A percentile compares a stretch with the other conserved stretches of the same genome.
Evolutionary conservation across 2,113 vertebrate species (phyloP).

Genomic region (Hydrochoerus hydrochaeris): DNA sequence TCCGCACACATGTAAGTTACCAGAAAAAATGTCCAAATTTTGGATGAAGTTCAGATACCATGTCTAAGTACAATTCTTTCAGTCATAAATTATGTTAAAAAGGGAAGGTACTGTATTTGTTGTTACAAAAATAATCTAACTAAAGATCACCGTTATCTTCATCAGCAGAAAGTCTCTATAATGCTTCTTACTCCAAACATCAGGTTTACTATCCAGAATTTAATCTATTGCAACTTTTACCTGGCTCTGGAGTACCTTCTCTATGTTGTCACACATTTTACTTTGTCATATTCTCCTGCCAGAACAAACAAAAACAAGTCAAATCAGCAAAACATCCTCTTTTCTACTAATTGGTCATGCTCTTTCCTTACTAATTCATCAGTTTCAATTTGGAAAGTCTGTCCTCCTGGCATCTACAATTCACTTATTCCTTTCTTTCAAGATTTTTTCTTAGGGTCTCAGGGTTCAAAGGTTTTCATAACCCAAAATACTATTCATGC

Average conservation of each 20-base stretch:
- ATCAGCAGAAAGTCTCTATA: neutral
- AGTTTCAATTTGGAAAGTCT: neutral
- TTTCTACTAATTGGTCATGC: neutral
- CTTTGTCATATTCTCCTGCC: neutral
- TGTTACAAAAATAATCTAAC: neutral
- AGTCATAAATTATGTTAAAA: neutral
- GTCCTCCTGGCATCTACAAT: neutral
- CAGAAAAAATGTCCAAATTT: neutral
- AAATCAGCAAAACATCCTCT: neutral
- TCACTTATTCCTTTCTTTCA: neutral
- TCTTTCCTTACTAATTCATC: neutral
- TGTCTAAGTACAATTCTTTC: neutral
- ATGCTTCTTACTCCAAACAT: neutral
- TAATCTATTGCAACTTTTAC: neutral
- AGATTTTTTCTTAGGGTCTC: neutral
- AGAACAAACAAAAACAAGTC: neutral
- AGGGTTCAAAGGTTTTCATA: neutral
- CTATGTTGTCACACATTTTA: neutral
- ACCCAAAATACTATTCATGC: neutral
- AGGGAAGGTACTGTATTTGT: neutral
- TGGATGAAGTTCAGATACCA: neutral
- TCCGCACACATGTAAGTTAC: neutral
- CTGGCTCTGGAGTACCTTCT: neutral
- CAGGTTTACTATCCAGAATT: neutral
- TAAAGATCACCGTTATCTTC: neutral